Conservation (phyloP, 1,140 invertebrate species). For the Drosophila chauvacae region DNA sequence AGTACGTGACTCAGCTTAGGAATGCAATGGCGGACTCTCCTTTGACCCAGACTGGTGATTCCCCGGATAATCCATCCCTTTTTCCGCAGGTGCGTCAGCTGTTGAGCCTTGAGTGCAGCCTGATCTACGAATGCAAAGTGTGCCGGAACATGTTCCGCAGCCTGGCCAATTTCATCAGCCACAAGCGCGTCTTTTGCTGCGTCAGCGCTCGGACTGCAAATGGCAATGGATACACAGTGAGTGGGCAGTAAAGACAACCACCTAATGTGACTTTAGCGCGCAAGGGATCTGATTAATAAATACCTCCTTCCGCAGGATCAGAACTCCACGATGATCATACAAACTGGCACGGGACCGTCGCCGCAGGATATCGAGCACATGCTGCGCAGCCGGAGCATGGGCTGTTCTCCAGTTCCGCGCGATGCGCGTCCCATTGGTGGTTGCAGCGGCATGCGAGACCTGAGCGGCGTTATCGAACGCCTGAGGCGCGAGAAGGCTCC, state of each 20-base stretch:
- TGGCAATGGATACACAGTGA: constrained; percentile 85
- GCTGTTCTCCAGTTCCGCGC: constrained; percentile 67
- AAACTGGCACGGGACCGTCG: constrained; percentile 40
- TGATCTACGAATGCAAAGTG: constrained; percentile 93
- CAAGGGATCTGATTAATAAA: not conserved
- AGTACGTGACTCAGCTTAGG: constrained; percentile 67
- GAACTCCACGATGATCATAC: constrained; percentile 72
- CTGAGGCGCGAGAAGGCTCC: constrained; percentile 65
- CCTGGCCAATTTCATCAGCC: constrained; percentile 92
- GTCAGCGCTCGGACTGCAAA: constrained; percentile 66
- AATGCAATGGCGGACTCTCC: constrained; percentile 59
- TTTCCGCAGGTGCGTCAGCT: constrained; percentile 88
- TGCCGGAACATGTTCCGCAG: constrained; percentile 94
- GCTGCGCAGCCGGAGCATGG: constrained; percentile 66
- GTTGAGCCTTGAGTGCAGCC: constrained; percentile 91
- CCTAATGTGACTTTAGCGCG: not conserved
- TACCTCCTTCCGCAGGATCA: constrained; percentile 47
- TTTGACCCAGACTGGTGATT: constrained; percentile 1
- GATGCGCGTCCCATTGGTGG: constrained; percentile 57
- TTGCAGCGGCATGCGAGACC: constrained; percentile 62
- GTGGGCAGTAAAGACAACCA: constrained; percentile 74
- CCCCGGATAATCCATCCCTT: not conserved
- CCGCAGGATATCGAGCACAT: constrained; percentile 65
- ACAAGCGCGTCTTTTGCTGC: constrained; percentile 92
- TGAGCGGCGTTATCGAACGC: constrained; percentile 79